Evolutionary conservation across 2,797 vertebrate genomes (phyloP).

Genomic region (Loris lydekkerianus): DNA sequence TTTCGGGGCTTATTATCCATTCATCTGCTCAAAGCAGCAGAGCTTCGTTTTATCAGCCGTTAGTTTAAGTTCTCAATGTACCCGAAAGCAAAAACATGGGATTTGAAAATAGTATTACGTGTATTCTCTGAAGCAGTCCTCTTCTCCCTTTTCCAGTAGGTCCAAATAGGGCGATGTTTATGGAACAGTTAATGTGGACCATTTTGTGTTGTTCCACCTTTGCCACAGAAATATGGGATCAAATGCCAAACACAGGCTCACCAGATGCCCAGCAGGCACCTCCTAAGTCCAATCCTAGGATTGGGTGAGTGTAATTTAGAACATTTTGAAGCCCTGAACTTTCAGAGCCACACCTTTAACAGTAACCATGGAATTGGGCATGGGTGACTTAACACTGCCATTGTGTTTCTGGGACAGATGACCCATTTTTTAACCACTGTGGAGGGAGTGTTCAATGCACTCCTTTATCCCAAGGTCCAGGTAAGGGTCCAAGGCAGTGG

Average conservation of each 20-base stretch:
- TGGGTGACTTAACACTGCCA: background rate
- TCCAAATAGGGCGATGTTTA: background rate
- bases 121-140: background rate
- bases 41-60: constrained; percentile 8
- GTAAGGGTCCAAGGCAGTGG: background rate
- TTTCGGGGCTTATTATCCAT: constrained; percentile 4
- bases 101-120: constrained; percentile 2
- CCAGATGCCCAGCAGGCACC: background rate
- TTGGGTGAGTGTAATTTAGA: background rate
- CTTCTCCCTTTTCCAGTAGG: background rate
- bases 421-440: background rate
- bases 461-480: background rate
- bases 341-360: background rate
- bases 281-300: background rate
- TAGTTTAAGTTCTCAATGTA: background rate
- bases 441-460: background rate
- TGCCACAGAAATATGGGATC: background rate
- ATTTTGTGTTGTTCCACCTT: background rate
- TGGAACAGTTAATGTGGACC: background rate
- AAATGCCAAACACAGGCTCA: background rate
- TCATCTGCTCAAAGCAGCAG: constrained; percentile 6
- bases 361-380: background rate
- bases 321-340: constrained; percentile 4
- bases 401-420: background rate
- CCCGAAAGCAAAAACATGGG: constrained; percentile 45